phyloP scores from a whole-genome alignment of 2,113 vertebrate genomes.

The Pituophis catenifer region DNA sequence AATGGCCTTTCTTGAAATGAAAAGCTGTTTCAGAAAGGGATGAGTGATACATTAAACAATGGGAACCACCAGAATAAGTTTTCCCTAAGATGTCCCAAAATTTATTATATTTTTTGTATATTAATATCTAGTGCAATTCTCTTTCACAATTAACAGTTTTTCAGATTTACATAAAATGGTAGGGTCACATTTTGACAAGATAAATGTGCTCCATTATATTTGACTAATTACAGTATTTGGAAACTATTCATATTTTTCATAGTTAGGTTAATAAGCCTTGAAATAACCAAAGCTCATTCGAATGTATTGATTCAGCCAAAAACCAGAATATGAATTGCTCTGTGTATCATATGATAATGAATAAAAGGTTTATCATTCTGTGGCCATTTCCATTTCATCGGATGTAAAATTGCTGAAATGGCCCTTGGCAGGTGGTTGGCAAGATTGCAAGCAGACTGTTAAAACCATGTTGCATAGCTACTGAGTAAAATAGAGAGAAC shows the following conservation, averaged over 20 bases:
- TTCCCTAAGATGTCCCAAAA: background rate
- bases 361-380: background rate
- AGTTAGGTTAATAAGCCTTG: conserved; percentile 27
- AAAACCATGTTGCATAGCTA: background rate
- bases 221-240: background rate
- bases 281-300: conserved; percentile 14
- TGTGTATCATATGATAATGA: background rate
- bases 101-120: background rate
- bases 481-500: background rate
- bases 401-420: background rate
- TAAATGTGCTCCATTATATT: background rate
- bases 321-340: background rate
- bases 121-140: background rate
- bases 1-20: background rate
- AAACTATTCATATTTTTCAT: background rate
- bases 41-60: background rate
- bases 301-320: background rate
- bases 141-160: background rate
- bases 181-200: background rate
- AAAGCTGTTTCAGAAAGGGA: background rate
- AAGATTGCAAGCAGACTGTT: background rate
- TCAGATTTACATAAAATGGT: background rate
- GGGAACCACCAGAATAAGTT: background rate
- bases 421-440: background rate
- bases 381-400: background rate